Conservation (phyloP, 2,113 vertebrate species). For the Cygnus atratus region DNA sequence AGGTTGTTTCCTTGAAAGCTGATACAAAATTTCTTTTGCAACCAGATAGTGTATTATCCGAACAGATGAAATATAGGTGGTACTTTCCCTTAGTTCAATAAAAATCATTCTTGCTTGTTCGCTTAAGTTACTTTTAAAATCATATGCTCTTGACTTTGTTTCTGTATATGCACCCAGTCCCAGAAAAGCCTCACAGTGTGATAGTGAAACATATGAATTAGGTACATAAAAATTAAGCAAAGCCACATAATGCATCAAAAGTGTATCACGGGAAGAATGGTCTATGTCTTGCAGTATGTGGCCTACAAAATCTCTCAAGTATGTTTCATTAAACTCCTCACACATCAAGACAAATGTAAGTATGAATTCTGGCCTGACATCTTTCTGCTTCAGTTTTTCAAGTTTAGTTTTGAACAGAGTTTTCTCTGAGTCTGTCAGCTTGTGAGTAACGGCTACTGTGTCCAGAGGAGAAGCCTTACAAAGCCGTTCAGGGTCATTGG, state of each 20-base stretch:
- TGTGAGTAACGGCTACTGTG: constrained; percentile 83
- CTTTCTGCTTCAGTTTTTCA: constrained; percentile 49
- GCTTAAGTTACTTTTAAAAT: constrained; percentile 73
- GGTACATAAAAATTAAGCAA: constrained; percentile 84
- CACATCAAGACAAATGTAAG: constrained; percentile 86
- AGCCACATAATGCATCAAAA: constrained; percentile 78
- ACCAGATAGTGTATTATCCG: constrained; percentile 84
- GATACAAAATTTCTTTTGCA: constrained; percentile 83
- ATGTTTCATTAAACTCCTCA: constrained; percentile 72
- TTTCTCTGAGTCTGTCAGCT: constrained; percentile 78
- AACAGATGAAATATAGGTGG: constrained; percentile 74
- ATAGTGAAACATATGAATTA: constrained; percentile 81
- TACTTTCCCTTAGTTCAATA: constrained; percentile 79
- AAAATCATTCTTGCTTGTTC: constrained; percentile 81
- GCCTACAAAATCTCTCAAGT: constrained; percentile 72
- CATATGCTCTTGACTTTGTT: constrained; percentile 26
- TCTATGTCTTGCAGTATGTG: constrained; percentile 77
- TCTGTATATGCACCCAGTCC: constrained; percentile 21
- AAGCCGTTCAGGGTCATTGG: constrained; percentile 74
- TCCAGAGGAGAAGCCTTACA: constrained; percentile 72
- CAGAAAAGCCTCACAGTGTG: constrained; percentile 85
- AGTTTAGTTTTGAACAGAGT: constrained; percentile 77
- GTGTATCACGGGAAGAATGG: constrained; percentile 58
- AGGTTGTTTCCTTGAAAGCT: constrained; percentile 69
- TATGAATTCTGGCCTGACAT: constrained; percentile 74